A percentile compares a stretch with the other conserved stretches of the same genome.
Evolutionary conservation across 2,797 vertebrate species (phyloP).

Genomic region (Sebastes cheni): DNA sequence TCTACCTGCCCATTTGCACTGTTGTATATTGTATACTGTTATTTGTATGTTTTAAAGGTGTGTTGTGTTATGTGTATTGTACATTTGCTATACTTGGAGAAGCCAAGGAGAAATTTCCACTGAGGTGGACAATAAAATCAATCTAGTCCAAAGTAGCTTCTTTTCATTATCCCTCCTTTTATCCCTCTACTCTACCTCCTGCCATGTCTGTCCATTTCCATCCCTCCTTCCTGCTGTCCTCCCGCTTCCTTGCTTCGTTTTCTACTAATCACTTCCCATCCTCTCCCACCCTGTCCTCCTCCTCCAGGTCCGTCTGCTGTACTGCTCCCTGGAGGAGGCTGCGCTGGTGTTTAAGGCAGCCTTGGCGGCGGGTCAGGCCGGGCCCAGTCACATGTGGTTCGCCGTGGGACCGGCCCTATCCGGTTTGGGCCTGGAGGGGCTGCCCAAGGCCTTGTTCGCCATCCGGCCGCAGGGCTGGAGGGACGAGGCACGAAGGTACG

Average conservation of each 20-base stretch:
- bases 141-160: no score
- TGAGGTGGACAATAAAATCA: no score
- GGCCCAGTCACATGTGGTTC: slow-evolving; percentile 94
- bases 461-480: slow-evolving; percentile 89
- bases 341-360: slow-evolving; percentile 89
- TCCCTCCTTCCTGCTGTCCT: background rate
- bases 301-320: slow-evolving; percentile 90
- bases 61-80: no score
- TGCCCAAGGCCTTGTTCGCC: slow-evolving; percentile 89
- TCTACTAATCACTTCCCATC: background rate
- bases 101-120: no score
- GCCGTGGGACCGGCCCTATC: slow-evolving; percentile 90
- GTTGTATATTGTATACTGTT: background rate
- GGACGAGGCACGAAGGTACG: slow-evolving; percentile 80
- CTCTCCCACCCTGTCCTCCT: background rate
- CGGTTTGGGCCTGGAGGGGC: slow-evolving; percentile 85
- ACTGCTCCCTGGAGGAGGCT: slow-evolving; percentile 92
- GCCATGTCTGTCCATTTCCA: background rate
- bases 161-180: background rate
- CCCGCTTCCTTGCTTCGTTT: background rate
- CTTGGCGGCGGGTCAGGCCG: slow-evolving; percentile 86
- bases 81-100: no score
- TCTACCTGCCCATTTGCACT: background rate
- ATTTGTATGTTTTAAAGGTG: background rate
- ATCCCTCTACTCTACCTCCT: background rate